Evolutionary conservation across 1,140 invertebrate genomes (phyloP), one percentile per base, ranked within the genome.

Genomic region (Megathymus violae): DNA sequence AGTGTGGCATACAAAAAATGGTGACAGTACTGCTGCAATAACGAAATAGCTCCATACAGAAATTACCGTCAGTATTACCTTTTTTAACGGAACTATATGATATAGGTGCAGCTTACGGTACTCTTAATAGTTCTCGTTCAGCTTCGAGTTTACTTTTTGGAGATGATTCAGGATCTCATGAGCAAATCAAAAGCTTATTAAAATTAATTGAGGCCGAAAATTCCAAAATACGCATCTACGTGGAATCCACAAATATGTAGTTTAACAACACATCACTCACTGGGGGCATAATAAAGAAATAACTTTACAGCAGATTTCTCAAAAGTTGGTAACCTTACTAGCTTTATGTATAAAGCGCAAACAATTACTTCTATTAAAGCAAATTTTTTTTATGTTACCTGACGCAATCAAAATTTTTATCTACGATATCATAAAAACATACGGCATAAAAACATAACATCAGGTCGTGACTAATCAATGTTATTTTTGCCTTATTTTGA

Each of bases 261-360:
- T 69, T 1, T 44, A 70, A 7, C 61, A 70, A 14, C 9, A 62
- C 19, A 40, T 74, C n/a, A n/a, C n/a, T n/a, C n/a, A 59, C 6
- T 67, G 67, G 64, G 11, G 43, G 1, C 64, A 64, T 2, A 64
- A 67, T 47, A 13, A 1, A 4, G 19, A 59, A 3, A 11, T 70
- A 7, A 25, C 10, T 3, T 5, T 66, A 0, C 50, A 65, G 43
- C 58, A 64, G 15, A 9, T 72, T 4, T 67, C 73, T 3, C 69
- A 71, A 19, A 71, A 75, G 11, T 6, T 71, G 13, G 59, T 22
- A 1, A 65, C 61, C 9, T 27, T 74, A 1, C 50, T 82, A 34
- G 71, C 71, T 3, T 15, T 75, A 0, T 84, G 80, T 60, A 82
- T 0, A 51, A 74, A 27, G 67, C 48, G 1, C 66, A 72, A 34